Evolutionary conservation across 2,888 invertebrate genomes (phyloP).

Genomic region (Drosophila hamatofila): DNA sequence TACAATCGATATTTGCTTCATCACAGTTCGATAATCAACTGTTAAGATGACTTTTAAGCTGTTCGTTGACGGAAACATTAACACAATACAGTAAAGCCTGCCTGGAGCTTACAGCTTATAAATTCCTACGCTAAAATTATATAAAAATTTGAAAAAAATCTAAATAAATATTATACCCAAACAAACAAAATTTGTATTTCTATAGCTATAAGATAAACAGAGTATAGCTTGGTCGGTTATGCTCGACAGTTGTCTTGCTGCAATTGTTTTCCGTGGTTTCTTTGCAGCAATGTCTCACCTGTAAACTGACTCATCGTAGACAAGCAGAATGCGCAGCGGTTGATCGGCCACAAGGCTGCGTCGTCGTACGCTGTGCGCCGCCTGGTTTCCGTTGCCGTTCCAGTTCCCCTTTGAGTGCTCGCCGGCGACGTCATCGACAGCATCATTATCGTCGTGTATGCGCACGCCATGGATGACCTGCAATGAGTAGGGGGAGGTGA

Average conservation of each 20-base stretch:
- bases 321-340: conserved; percentile 92
- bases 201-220: no score
- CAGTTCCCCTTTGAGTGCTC: neutral
- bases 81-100: neutral
- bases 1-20: neutral
- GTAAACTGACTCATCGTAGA: conserved; percentile 95
- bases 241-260: neutral
- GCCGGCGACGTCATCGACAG: conserved; percentile 86
- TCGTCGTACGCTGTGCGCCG: conserved; percentile 88
- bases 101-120: neutral
- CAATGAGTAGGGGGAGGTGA: conserved; percentile 67
- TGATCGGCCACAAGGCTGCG: conserved; percentile 90
- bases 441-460: conserved; percentile 86
- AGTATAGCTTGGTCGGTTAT: neutral
- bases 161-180: no score
- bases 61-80: neutral
- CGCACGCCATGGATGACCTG: conserved; percentile 94
- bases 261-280: neutral
- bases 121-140: neutral
- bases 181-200: no score
- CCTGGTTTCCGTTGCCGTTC: conserved; percentile 85
- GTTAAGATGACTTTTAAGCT: neutral
- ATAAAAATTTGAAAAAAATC: no score
- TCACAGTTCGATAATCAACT: neutral
- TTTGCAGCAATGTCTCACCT: conserved; percentile 87